Conservation (phyloP, 1,140 invertebrate species). For the Scaptomyza hsui region DNA sequence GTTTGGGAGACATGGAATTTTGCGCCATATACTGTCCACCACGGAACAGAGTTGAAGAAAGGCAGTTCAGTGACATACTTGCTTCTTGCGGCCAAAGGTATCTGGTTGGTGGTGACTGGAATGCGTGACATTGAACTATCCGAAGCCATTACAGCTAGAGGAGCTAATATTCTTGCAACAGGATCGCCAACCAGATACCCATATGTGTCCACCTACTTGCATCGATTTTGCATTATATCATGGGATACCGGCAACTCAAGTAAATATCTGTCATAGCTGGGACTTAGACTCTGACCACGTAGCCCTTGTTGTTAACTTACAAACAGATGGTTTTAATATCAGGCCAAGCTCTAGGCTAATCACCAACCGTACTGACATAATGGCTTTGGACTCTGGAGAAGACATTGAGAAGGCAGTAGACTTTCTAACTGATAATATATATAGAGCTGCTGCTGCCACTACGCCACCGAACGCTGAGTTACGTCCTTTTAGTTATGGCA, state of each 20-base stretch:
- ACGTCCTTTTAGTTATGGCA: too few relatives aligned
- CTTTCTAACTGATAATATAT: slow-evolving; percentile 17
- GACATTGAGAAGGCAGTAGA: slow-evolving; percentile 22
- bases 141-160: too few relatives aligned
- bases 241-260: too few relatives aligned
- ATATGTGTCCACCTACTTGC: slow-evolving; percentile 1
- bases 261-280: background rate
- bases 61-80: slow-evolving; percentile 20
- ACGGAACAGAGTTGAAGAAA: slow-evolving; percentile 30
- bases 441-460: slow-evolving; percentile 21
- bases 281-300: background rate
- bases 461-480: slow-evolving; percentile 9
- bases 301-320: background rate
- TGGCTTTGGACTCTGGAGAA: slow-evolving; percentile 13
- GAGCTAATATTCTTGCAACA: too few relatives aligned
- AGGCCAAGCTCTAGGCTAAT: background rate
- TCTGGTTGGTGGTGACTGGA: too few relatives aligned
- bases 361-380: background rate
- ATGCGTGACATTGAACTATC: too few relatives aligned
- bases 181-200: slow-evolving; percentile 7
- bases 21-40: slow-evolving; percentile 28
- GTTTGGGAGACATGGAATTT: slow-evolving; percentile 13
- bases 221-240: too few relatives aligned
- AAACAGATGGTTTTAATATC: background rate
- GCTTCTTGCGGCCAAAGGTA: slow-evolving; percentile 28